Evolutionary conservation across 2,113 vertebrate species (phyloP), one percentile per base, ranked within the genome.

Genomic region (Psephotus haematonotus): DNA sequence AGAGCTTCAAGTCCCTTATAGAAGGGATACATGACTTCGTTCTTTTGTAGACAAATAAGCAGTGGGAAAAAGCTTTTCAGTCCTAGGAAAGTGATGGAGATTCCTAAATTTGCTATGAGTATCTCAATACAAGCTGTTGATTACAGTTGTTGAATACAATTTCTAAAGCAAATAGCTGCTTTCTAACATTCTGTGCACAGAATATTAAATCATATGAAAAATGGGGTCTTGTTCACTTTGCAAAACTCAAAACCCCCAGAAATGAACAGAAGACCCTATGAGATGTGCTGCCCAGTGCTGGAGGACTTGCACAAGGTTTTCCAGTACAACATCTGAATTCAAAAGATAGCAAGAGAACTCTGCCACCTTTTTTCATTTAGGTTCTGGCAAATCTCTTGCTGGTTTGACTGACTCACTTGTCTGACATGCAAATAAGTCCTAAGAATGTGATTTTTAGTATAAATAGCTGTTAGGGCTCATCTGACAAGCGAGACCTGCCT

Each of bases 401-500:
- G 86, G 68, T 83, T 94, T 91, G 74, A 86, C 88, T 97, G 95
- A 95, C 91, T 95, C 91, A 91, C 69, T 94, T 86, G 77, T 95
- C 94, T 94, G 91, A 91, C 80, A 94, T 71, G 86, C 83, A 95
- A 93, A 87, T 86, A 92, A 96, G 89, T 71, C 17, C 7, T 78
- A 70, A 80, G 80, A 95, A 47, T 90, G 86, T 92, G 35, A 67
- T 94, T 96, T 90, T 91, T 49, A 52, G 80, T 82, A 91, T 68
- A 92, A 96, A 94, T 88, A 95, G 85, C 76, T 94, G 80, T 94
- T 93, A 93, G 43, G 25, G 72, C 52, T 94, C 69, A 53, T 92
- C 91, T 92, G 91, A 93, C 86, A 95, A 97, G 93, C 11, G 55
- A 86, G 55, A 93, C 57, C 78, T 89, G 83, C 69, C 88, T 89